Conservation (phyloP, 2,113 vertebrate genomes). For the Lynx canadensis region DNA sequence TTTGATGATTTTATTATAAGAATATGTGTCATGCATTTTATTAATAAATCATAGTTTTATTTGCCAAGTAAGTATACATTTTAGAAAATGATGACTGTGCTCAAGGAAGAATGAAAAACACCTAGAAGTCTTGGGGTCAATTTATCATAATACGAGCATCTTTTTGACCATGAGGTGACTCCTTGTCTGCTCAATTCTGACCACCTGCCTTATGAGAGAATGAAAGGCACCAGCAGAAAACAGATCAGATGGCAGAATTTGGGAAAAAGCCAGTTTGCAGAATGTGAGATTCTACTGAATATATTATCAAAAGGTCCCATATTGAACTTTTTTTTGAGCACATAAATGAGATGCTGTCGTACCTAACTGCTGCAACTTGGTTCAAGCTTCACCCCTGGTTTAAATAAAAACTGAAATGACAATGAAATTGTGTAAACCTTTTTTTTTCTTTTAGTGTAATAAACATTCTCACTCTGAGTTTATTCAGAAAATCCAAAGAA, state of each 20-base stretch:
- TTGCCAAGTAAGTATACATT: neutral
- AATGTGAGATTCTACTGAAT: conserved; percentile 69
- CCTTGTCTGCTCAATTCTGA: conserved; percentile 33
- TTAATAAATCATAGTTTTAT: neutral
- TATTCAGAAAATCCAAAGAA: neutral
- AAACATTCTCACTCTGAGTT: neutral
- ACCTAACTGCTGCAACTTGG: neutral
- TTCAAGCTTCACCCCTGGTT: neutral
- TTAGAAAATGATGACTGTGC: neutral
- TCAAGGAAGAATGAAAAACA: neutral
- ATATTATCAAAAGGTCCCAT: conserved; percentile 68
- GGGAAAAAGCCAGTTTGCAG: conserved; percentile 64
- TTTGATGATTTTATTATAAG: neutral
- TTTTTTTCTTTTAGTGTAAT: neutral
- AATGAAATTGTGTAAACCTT: neutral
- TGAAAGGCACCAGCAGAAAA: conserved; percentile 63
- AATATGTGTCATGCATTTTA: neutral
- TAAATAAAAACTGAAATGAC: too few species aligned
- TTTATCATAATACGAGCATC: neutral
- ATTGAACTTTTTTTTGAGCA: conserved; percentile 64
- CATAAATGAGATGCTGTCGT: neutral
- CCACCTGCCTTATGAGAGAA: conserved; percentile 62
- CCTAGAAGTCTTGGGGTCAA: neutral
- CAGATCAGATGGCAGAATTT: conserved; percentile 74
- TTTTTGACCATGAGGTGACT: conserved; percentile 50